Conservation (phyloP, 1,140 invertebrate species). For the Hestina assimilis region DNA sequence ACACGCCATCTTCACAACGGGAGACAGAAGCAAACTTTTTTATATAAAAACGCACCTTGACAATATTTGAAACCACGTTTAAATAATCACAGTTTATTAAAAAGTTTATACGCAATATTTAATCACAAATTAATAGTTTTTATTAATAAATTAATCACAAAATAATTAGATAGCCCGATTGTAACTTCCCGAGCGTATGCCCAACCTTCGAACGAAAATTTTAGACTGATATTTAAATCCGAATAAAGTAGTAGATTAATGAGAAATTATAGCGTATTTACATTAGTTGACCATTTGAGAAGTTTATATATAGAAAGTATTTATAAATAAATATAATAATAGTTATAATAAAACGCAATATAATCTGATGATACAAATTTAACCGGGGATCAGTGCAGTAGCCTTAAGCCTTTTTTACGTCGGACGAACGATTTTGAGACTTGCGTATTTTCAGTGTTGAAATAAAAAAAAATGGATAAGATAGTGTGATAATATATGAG, state of each 20-base stretch:
- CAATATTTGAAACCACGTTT: slow-evolving; percentile 54
- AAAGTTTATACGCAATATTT: slow-evolving; percentile 69
- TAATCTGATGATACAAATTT: slow-evolving; percentile 51
- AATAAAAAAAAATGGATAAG: slow-evolving; percentile 53
- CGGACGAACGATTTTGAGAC: slow-evolving; percentile 67
- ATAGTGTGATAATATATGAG: slow-evolving; percentile 34
- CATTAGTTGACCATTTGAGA: slow-evolving; percentile 77
- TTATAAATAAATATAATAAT: slow-evolving; percentile 33
- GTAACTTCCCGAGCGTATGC: slow-evolving; percentile 21
- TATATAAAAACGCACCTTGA: slow-evolving; percentile 44
- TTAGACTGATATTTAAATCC: slow-evolving; percentile 77
- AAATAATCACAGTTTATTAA: slow-evolving; percentile 56
- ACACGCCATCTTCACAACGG: slow-evolving; percentile 32
- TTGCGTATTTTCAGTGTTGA: slow-evolving; percentile 47
- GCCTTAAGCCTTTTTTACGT: slow-evolving; percentile 67
- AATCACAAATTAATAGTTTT: slow-evolving; percentile 48
- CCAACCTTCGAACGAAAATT: slow-evolving; percentile 72
- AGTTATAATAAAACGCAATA: slow-evolving; percentile 54
- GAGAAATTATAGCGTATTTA: slow-evolving; percentile 72
- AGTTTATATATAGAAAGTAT: slow-evolving; percentile 70
- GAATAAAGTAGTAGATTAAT: slow-evolving; percentile 58
- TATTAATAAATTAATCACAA: slow-evolving; percentile 23
- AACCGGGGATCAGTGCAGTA: slow-evolving; percentile 69
- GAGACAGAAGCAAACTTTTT: slow-evolving; percentile 39
- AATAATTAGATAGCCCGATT: slow-evolving; percentile 23